Evolutionary conservation across 2,888 invertebrate genomes (phyloP).

Genomic region (Phragmatobia fuliginosa): DNA sequence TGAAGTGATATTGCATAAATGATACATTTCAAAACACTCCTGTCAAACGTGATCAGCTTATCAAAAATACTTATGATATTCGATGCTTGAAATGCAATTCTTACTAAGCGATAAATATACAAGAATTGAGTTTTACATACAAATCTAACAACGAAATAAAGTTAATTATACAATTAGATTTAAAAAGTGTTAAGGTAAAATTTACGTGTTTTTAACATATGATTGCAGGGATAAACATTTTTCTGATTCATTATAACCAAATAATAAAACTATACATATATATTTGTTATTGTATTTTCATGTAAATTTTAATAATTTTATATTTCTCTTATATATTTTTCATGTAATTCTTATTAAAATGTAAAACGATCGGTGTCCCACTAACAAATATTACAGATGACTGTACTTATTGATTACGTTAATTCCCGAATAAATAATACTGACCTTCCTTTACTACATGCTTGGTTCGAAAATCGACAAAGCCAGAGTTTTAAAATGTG

Average conservation of each 20-base stretch:
- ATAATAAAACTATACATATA: neutral
- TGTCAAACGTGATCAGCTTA: neutral
- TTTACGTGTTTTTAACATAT: no score
- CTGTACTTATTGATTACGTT: neutral
- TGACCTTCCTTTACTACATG: neutral
- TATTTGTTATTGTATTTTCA: neutral
- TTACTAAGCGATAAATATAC: no score
- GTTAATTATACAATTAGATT: no score
- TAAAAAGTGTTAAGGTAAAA: no score
- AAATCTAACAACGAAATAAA: no score
- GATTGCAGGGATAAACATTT: neutral
- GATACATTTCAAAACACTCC: no score
- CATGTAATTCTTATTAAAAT: neutral
- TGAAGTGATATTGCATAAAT: no score
- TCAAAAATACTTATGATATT: no score
- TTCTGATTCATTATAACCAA: neutral
- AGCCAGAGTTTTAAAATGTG: no score
- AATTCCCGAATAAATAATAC: neutral
- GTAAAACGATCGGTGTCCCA: neutral
- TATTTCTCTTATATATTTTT: neutral
- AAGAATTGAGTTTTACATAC: no score
- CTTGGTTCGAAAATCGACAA: no score
- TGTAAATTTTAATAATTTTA: neutral
- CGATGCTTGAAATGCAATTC: no score
- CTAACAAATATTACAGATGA: neutral